These are phyloP conservation scores for Listronotus oregonensis DNA, from an alignment of 1,140 invertebrate genomes.

Conservation along the genomic window DNA sequence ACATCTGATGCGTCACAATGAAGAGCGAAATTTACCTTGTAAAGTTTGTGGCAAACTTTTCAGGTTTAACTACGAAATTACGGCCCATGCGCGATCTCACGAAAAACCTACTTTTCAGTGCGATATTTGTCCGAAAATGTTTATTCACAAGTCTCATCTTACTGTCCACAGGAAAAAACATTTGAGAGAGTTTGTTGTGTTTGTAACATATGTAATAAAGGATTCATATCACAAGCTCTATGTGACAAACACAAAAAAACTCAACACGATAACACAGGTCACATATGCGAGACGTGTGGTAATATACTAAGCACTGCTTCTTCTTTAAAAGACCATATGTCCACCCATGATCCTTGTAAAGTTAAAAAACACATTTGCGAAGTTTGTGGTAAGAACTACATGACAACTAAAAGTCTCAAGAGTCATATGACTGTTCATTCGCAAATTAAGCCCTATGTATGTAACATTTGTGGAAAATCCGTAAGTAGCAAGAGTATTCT, in stretches of 20 bases:
- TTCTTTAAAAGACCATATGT: conserved; percentile 45
- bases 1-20: conserved; percentile 17
- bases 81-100: conserved; percentile 37
- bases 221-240: conserved; percentile 39
- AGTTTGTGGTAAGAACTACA: conserved; percentile 41
- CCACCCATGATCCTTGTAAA: conserved; percentile 36
- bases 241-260: conserved; percentile 39
- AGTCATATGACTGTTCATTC: conserved; percentile 70
- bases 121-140: conserved; percentile 61
- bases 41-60: conserved; percentile 49
- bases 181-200: conserved; percentile 57
- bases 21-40: conserved; percentile 30
- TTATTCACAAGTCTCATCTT: conserved; percentile 70
- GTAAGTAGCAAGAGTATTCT: conserved; percentile 50
- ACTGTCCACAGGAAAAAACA: conserved; percentile 68
- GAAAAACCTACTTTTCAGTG: conserved; percentile 49
- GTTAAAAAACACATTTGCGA: conserved; percentile 37
- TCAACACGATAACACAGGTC: conserved; percentile 37
- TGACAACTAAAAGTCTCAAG: conserved; percentile 35
- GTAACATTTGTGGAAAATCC: conserved; percentile 59
- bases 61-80: conserved; percentile 41
- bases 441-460: conserved; percentile 62
- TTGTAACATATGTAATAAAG: conserved; percentile 43
- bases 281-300: conserved; percentile 46
- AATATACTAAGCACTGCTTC: conserved; percentile 36